Evolutionary conservation across 1,140 invertebrate species (phyloP).

Genomic region (Macrostomum lignano): DNA sequence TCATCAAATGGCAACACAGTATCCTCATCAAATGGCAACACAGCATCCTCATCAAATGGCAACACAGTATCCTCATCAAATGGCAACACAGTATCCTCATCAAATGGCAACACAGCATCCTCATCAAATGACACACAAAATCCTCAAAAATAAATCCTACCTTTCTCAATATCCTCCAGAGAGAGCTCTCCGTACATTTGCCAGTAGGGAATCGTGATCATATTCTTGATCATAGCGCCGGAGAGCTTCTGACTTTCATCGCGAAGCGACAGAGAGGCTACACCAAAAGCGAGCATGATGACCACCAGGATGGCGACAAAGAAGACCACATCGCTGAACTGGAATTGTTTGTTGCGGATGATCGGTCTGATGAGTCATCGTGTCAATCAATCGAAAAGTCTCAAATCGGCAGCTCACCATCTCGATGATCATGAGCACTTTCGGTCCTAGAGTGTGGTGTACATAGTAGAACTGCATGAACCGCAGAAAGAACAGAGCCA

Average conservation of each 20-base stretch:
- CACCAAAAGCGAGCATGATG: constrained; percentile 21
- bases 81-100: too few relatives aligned
- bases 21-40: too few relatives aligned
- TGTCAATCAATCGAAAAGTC: too few relatives aligned
- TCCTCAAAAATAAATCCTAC: constrained; percentile 10
- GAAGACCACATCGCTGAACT: constrained; percentile 19
- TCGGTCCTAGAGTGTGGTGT: constrained; percentile 19
- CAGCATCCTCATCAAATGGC: too few relatives aligned
- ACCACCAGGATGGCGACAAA: constrained; percentile 21
- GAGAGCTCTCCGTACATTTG: constrained; percentile 24
- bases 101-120: too few relatives aligned
- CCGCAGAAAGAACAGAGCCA: constrained; percentile 15
- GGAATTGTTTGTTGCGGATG: too few relatives aligned
- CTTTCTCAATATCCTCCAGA: constrained; percentile 18
- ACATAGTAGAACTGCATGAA: constrained; percentile 21
- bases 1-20: too few relatives aligned
- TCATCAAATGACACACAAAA: too few relatives aligned
- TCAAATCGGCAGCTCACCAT: constrained; percentile 19
- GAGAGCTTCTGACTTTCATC: constrained; percentile 12
- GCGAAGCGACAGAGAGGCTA: constrained; percentile 17
- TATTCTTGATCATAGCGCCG: constrained; percentile 14
- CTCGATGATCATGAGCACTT: constrained; percentile 23
- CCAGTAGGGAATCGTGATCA: constrained; percentile 21
- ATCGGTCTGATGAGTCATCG: too few relatives aligned
- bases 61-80: too few relatives aligned